Evolutionary conservation across 2,888 invertebrate species (phyloP), one percentile per base, ranked within the genome.

Genomic region (Nemotelus nigrinus): DNA sequence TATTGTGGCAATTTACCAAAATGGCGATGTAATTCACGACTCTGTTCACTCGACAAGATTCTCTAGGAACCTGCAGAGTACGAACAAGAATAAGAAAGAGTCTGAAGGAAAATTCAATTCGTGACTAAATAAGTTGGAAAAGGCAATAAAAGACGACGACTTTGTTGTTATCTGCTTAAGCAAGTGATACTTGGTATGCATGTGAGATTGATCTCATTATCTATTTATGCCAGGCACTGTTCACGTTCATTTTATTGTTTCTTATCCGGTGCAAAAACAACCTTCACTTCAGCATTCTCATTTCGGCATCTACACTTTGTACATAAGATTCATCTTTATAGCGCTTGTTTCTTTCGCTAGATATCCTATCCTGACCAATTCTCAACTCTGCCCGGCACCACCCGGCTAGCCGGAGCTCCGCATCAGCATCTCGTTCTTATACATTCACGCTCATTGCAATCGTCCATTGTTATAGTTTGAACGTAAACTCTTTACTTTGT

Each of bases 181-280:
- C 77, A 78, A 76, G 76, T 77, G 79, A 79, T 80, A 79, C 78
- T 80, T 80, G 78, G 79, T 80, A 80, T 80, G 79, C 80, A 80
- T 78, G 80, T 77, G 68, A 77, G 78, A 79, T 77, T 67, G 72
- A 70, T 57, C 68, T 79, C 50, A 55, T 80, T 80, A 79, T 64
- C 76, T 77, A 80, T 80, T 80, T 70, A 80, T 75, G 45, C 10
- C 44, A 44, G 78, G 72, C 72, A 77, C 78, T 80, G 78, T 78
- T 78, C 78, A 80, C 77, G 80, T 80, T 78, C 68, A 71, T 67
- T 78, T 80, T 78, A 78, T 78, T 78, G 76, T 53, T 79, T 78
- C 77, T 76, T 78, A 79, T 48, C 74, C 74, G 74, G 41, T 72
- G 63, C 48, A 74, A 60, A 53, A 48, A 48, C 60, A 74, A 74